Conservation (phyloP, 2,888 invertebrate genomes). For the Trichogramma dendrolimi region DNA sequence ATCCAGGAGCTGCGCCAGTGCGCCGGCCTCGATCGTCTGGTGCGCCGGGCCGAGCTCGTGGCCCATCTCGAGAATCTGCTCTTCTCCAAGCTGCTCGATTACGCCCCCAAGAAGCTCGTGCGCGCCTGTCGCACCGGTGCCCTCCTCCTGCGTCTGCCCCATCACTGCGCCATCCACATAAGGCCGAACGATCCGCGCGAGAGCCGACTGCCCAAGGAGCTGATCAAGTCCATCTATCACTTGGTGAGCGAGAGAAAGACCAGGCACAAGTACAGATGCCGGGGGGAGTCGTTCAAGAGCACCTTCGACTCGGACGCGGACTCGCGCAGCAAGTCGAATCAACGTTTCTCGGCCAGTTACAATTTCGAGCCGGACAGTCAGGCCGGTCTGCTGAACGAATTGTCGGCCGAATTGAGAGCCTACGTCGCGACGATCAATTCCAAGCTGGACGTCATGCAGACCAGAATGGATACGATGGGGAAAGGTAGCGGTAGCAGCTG, state of each 20-base stretch:
- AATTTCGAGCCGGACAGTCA: too few relatives aligned
- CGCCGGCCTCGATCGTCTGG: slow-evolving; percentile 74
- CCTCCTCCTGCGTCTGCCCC: slow-evolving; percentile 69
- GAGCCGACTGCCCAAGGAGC: slow-evolving; percentile 69
- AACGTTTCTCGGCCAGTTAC: background rate
- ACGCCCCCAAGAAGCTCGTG: slow-evolving; percentile 63
- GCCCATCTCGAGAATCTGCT: slow-evolving; percentile 79
- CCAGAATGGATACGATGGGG: too few relatives aligned
- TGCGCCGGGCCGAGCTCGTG: slow-evolving; percentile 76
- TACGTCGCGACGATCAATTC: too few relatives aligned
- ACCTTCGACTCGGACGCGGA: too few relatives aligned
- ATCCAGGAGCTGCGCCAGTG: slow-evolving; percentile 77
- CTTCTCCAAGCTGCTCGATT: slow-evolving; percentile 70
- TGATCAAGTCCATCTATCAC: slow-evolving; percentile 70
- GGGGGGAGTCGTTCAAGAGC: too few relatives aligned
- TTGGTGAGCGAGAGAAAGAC: slow-evolving; percentile 67
- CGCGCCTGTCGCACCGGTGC: slow-evolving; percentile 69
- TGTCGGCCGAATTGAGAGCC: too few relatives aligned
- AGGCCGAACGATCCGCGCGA: slow-evolving; percentile 81
- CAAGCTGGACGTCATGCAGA: too few relatives aligned
- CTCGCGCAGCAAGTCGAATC: too few relatives aligned
- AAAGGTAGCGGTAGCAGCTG: too few relatives aligned
- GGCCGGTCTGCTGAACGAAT: too few relatives aligned
- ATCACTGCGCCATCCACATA: slow-evolving; percentile 69
- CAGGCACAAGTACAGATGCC: slow-evolving; percentile 1